These are phyloP conservation scores for Brachyhypopomus gauderio DNA, from an alignment of 2,113 vertebrate species.

Conservation along the genomic window DNA sequence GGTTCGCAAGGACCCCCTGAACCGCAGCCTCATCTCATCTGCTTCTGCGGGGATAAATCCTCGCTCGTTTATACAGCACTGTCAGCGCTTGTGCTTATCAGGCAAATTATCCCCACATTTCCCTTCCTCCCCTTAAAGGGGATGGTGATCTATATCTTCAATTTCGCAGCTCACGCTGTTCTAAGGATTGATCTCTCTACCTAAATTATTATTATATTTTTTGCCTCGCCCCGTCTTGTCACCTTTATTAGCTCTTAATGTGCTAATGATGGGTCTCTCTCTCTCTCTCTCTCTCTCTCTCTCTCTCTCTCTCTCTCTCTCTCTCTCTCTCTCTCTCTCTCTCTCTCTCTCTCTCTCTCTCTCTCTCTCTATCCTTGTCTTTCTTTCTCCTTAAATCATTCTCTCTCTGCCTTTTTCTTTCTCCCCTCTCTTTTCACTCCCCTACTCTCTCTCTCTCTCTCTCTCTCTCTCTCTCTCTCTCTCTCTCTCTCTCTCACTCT, in stretches of 20 bases:
- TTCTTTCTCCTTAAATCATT: background rate
- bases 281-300: constrained; percentile 57
- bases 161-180: constrained; percentile 71
- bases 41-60: constrained; percentile 34
- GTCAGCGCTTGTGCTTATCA: constrained; percentile 72
- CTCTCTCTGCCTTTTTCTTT: constrained; percentile 31
- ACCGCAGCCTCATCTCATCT: constrained; percentile 65
- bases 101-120: constrained; percentile 67
- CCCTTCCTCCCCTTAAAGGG: constrained; percentile 61
- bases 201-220: constrained; percentile 43
- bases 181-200: constrained; percentile 65
- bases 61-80: constrained; percentile 65
- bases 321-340: background rate
- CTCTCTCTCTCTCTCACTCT: constrained; percentile 20
- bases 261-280: constrained; percentile 65
- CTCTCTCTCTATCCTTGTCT: too few species aligned
- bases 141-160: constrained; percentile 78
- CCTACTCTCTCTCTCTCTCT: constrained; percentile 1
- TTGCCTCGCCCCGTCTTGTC: constrained; percentile 38
- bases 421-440: too few species aligned
- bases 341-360: too few species aligned
- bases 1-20: constrained; percentile 66
- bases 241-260: constrained; percentile 48
- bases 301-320: constrained; percentile 18
- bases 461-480: constrained; percentile 4